Percentiles rank a stretch among this genome's conserved stretches.
Conservation (phyloP, 2,888 invertebrate species). For the Suillia variegata region DNA sequence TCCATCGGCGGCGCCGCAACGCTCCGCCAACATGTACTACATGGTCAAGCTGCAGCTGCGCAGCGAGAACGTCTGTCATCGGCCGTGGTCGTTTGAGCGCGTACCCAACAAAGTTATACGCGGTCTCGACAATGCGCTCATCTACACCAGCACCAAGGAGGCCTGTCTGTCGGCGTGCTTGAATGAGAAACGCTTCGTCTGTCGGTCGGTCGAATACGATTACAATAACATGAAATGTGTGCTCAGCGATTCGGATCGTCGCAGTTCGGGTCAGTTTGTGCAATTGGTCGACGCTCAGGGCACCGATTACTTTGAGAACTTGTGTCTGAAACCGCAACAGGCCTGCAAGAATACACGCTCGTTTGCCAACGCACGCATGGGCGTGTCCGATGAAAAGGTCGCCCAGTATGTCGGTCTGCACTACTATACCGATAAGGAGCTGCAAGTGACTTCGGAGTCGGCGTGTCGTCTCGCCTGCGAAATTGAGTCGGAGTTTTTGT, state of each 20-base stretch:
- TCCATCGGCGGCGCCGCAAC: constrained; percentile 81
- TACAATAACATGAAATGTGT: constrained; percentile 91
- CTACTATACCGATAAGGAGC: constrained; percentile 91
- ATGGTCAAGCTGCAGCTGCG: constrained; percentile 87
- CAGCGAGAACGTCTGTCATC: constrained; percentile 87
- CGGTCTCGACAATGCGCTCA: constrained; percentile 87
- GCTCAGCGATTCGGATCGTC: constrained; percentile 85
- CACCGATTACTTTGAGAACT: constrained; percentile 84
- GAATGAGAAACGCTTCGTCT: constrained; percentile 90
- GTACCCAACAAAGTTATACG: constrained; percentile 91
- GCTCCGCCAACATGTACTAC: constrained; percentile 91
- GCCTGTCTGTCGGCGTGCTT: constrained; percentile 91
- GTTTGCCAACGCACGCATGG: constrained; percentile 82
- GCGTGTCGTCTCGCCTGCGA: constrained; percentile 91
- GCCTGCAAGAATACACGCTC: constrained; percentile 84
- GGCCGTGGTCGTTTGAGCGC: constrained; percentile 92
- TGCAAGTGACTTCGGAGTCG: constrained; percentile 86
- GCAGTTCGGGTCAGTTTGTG: constrained; percentile 86
- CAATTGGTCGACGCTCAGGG: constrained; percentile 85
- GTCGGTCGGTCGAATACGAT: constrained; percentile 91
- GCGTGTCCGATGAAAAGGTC: constrained; percentile 89
- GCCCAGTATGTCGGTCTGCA: constrained; percentile 90
- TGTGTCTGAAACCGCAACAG: constrained; percentile 85
- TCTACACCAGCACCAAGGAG: constrained; percentile 93
- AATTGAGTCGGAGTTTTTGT: constrained; percentile 90